A percentile compares a stretch with the other conserved stretches of the same genome.
These are phyloP conservation scores for Andrena bicolor DNA, from an alignment of 2,888 invertebrate species.

Conservation along the genomic window DNA sequence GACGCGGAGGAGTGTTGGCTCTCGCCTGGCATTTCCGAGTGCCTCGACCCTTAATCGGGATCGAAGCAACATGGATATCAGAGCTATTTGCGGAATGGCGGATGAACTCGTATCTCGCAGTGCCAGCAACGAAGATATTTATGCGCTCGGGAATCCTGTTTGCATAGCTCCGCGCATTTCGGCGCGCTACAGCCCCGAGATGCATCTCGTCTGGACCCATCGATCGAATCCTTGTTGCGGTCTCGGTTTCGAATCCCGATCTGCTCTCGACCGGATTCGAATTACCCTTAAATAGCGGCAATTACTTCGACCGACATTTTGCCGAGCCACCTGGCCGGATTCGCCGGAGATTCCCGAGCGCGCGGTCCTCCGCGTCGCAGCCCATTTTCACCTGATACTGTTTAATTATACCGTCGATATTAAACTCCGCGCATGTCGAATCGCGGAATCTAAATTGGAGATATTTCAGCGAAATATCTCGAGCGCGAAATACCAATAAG, in stretches of 20 bases:
- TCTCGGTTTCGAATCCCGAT: conserved; percentile 37
- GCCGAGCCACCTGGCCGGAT: not conserved
- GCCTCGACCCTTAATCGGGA: not conserved
- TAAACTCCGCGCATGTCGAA: not conserved
- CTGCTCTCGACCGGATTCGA: conserved; percentile 22
- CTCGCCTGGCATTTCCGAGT: too few relatives aligned
- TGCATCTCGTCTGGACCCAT: conserved; percentile 9
- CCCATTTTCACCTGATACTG: not conserved
- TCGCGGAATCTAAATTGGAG: not conserved
- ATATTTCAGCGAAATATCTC: not conserved
- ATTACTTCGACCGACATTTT: conserved; percentile 31
- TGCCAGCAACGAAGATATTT: not conserved
- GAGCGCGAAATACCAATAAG: not conserved
- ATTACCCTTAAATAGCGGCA: conserved; percentile 37
- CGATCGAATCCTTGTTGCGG: conserved; percentile 41
- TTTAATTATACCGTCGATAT: not conserved
- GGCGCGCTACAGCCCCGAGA: not conserved
- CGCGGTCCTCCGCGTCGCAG: not conserved
- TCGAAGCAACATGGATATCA: not conserved
- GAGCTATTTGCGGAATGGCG: conserved; percentile 6
- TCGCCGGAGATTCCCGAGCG: not conserved
- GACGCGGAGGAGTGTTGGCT: too few relatives aligned
- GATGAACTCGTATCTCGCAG: not conserved
- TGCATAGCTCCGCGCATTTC: conserved; percentile 10
- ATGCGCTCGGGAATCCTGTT: not conserved